phyloP scores from a whole-genome alignment of 2,797 vertebrate genomes.

The Harpagifer antarcticus region DNA sequence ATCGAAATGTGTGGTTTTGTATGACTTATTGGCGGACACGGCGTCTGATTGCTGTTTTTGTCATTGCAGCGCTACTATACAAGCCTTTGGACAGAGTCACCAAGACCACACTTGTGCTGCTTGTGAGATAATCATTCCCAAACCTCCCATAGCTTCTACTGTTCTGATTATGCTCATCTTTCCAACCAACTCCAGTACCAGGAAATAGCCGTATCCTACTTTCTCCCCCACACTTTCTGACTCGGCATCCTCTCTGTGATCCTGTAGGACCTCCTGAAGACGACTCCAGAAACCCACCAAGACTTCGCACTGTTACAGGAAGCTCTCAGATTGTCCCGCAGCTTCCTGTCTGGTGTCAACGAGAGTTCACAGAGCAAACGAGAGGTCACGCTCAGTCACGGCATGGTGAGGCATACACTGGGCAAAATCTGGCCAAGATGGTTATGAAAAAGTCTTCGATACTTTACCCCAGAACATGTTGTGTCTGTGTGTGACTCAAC shows the following conservation, averaged over 20 bases:
- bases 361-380: slow-evolving; percentile 81
- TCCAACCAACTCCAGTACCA: background rate
- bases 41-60: slow-evolving; percentile 26
- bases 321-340: slow-evolving; percentile 80
- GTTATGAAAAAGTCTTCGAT: background rate
- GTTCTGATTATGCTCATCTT: background rate
- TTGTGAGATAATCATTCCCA: slow-evolving; percentile 64
- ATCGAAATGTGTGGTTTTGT: background rate
- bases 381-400: slow-evolving; percentile 81
- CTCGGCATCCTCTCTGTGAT: background rate
- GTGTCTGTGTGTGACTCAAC: background rate
- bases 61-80: slow-evolving; percentile 82
- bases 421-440: background rate
- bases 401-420: slow-evolving; percentile 71
- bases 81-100: slow-evolving; percentile 86
- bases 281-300: slow-evolving; percentile 76
- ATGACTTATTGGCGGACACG: background rate
- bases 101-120: slow-evolving; percentile 83
- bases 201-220: background rate
- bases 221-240: background rate
- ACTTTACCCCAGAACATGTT: no score
- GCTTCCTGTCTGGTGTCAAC: slow-evolving; percentile 85
- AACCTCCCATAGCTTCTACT: background rate
- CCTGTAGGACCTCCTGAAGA: slow-evolving; percentile 81
- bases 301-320: slow-evolving; percentile 77